A percentile compares a stretch with the other conserved stretches of the same genome.
Conservation (phyloP, 2,113 vertebrate genomes). For the Isurus oxyrinchus region DNA sequence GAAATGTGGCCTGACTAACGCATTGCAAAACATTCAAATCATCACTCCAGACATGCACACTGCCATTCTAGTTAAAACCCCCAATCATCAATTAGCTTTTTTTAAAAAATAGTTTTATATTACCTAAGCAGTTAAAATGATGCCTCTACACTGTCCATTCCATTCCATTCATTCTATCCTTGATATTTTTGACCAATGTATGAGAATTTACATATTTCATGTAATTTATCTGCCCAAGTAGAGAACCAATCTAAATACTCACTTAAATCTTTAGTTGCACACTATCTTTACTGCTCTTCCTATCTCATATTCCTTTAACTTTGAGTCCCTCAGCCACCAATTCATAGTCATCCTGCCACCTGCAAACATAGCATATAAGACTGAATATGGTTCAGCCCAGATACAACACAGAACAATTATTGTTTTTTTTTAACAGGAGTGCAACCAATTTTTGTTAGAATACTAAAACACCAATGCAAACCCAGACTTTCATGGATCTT, state of each 20-base stretch:
- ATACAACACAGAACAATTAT: not conserved
- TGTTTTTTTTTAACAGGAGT: not conserved
- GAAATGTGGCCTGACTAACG: not conserved
- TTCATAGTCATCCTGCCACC: not conserved
- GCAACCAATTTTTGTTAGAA: not conserved
- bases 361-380: not conserved
- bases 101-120: not conserved
- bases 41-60: not conserved
- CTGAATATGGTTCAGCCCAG: not conserved
- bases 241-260: too few relatives aligned
- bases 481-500: not conserved
- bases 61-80: not conserved
- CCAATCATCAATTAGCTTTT: not conserved
- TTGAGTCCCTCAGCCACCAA: not conserved
- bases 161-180: not conserved
- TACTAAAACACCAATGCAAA: not conserved
- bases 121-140: not conserved
- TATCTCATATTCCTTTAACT: too few relatives aligned
- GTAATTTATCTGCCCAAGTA: not conserved
- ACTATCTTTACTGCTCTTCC: too few relatives aligned
- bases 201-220: not conserved
- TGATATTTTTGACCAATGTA: not conserved
- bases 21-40: not conserved
- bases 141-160: not conserved
- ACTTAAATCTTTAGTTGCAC: too few relatives aligned